These are phyloP conservation scores for Gerris buenoi DNA, from an alignment of 1,140 invertebrate genomes.

Conservation along the genomic window DNA sequence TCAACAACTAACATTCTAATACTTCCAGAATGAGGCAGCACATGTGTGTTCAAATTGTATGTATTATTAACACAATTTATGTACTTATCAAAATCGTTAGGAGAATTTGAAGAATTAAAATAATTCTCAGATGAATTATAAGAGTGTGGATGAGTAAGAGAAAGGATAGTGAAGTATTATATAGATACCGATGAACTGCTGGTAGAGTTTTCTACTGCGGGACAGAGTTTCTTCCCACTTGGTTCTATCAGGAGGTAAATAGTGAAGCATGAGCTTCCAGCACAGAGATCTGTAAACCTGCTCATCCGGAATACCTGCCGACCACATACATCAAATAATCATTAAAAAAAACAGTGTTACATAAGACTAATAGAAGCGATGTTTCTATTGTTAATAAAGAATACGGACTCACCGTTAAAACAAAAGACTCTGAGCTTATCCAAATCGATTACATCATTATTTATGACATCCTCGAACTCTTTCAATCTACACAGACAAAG, in stretches of 20 bases:
- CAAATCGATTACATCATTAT: slow-evolving; percentile 50
- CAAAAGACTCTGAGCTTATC: slow-evolving; percentile 45
- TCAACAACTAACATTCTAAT: too few relatives aligned
- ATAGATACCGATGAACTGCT: slow-evolving; percentile 62
- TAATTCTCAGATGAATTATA: too few relatives aligned
- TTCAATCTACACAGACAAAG: slow-evolving; percentile 43
- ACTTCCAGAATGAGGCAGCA: too few relatives aligned
- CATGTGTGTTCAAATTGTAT: too few relatives aligned
- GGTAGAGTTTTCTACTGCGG: slow-evolving; percentile 58
- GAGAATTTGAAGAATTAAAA: too few relatives aligned
- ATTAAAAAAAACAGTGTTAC: slow-evolving; percentile 16
- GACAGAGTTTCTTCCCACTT: slow-evolving; percentile 47
- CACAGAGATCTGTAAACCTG: slow-evolving; percentile 55
- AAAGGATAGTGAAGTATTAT: too few relatives aligned
- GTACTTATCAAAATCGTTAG: too few relatives aligned
- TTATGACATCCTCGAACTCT: slow-evolving; percentile 52
- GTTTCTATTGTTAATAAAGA: neutral
- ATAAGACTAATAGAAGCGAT: too few relatives aligned
- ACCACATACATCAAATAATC: too few relatives aligned
- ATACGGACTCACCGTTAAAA: slow-evolving; percentile 48
- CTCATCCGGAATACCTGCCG: slow-evolving; percentile 65
- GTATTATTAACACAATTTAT: too few relatives aligned
- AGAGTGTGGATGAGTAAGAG: too few relatives aligned
- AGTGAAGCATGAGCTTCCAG: slow-evolving; percentile 72
- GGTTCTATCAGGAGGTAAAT: slow-evolving; percentile 48